phyloP scores from a whole-genome alignment of 1,140 invertebrate genomes.

The Procambarus virginalis region DNA sequence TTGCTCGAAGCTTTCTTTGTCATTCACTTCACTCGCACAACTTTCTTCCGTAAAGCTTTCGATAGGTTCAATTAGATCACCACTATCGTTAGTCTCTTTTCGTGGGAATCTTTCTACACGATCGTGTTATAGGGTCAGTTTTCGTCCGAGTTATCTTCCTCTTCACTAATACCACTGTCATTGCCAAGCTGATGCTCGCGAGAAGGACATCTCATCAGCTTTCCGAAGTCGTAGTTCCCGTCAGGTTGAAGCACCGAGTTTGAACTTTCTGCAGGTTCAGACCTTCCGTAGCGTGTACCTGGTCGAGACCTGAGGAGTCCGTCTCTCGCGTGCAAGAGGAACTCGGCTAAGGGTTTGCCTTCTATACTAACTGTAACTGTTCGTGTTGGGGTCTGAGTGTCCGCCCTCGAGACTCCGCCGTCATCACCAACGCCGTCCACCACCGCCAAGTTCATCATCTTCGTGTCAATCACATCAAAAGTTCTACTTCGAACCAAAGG shows the following conservation, averaged over 20 bases:
- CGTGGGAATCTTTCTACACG: neutral
- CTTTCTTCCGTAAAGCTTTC: neutral
- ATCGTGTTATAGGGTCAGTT: too few species aligned
- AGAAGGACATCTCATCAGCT: neutral
- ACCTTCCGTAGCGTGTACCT: conserved; percentile 21
- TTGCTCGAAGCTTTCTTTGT: neutral
- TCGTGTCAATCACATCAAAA: conserved; percentile 51
- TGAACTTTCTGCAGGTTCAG: neutral
- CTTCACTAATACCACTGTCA: neutral
- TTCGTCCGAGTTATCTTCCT: neutral
- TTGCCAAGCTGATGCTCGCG: neutral
- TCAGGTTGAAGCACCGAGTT: neutral
- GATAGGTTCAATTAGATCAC: neutral
- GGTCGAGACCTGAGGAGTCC: conserved; percentile 45
- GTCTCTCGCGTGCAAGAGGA: conserved; percentile 34
- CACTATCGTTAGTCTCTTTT: neutral
- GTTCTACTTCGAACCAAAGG: conserved; percentile 48
- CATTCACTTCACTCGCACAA: neutral
- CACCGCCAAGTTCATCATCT: conserved; percentile 31
- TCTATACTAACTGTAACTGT: conserved; percentile 46
- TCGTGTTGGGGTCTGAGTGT: neutral
- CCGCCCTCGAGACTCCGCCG: neutral
- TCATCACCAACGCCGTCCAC: neutral
- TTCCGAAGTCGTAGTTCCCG: neutral
- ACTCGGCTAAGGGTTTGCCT: conserved; percentile 34